Base-by-base conservation (phyloP, 2,888 invertebrate species). In the Leptinotarsa rubiginosa region DNA sequence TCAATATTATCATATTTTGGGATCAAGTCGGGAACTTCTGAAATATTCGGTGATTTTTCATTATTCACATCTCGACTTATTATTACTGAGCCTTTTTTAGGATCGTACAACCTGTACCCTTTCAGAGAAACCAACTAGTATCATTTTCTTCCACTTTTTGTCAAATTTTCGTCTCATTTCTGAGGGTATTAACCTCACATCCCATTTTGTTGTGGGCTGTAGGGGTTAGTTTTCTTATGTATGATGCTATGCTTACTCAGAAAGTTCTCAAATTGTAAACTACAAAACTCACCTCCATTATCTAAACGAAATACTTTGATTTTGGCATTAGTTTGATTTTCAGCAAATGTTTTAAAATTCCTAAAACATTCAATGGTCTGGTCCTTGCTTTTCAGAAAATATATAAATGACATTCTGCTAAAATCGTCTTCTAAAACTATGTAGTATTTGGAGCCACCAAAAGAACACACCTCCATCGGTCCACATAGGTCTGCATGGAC, bases 151-250 rank as follows among this genome's bases (percentile, higher is more conserved):
- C 15, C 76, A 73, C 56, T 69, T 77, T 41, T 67, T 62, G 54
- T 76, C 54, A 75, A 79, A 78, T n/a, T 75, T 73, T 66, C 75
- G 3, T n/a, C 70, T 59, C 49, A 68, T 77, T 49, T 74, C 72
- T 71, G 70, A 69, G 1, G 77, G 72, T 59, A 78, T 41, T n/a
- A 74, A 74, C 86, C 85, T 13, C 81, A 76, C 56, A 75, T 76
- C 3, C 84, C 84, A 80, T 85, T 85, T 70, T 82, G 81, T 67
- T 75, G 56, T 31, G 86, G 85, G 13, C 84, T 84, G 74, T 85
- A 84, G 3, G 80, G 73, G 0, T 82, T 82, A 12, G 81, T 80
- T 73, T 68, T 81, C 77, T 85, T 82, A 67, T 85, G 83, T 31
- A 62, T 71, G 5, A 85, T 84, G 10, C 84, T 85, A 47, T 65